Evolutionary conservation across 2,888 invertebrate genomes (phyloP).

Genomic region (Netelia melanura): DNA sequence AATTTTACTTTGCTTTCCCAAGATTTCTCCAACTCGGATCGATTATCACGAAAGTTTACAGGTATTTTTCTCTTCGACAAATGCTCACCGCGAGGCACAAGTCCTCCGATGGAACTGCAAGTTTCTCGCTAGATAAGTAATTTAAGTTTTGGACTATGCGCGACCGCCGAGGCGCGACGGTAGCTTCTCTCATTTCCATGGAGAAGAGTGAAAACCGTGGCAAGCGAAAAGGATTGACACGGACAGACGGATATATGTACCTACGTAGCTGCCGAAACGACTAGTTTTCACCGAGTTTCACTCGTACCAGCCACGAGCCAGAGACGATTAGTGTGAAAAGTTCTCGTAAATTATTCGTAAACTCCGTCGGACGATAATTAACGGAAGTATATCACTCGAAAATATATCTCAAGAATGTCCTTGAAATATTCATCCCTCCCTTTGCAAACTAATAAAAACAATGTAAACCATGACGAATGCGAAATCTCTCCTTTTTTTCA

Average conservation of each 20-base stretch:
- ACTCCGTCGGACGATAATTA: conserved; percentile 38
- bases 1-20: conserved; percentile 18
- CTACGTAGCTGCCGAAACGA: conserved; percentile 22
- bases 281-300: conserved; percentile 13
- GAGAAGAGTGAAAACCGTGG: conserved; percentile 47
- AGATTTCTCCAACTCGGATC: conserved; percentile 20
- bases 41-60: conserved; percentile 37
- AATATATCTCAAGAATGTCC: not conserved
- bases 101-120: conserved; percentile 3
- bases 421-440: too few species aligned
- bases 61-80: conserved; percentile 38
- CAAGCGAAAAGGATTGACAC: conserved; percentile 39
- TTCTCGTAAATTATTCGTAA: conserved; percentile 56
- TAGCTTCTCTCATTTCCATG: conserved; percentile 71
- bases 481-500: too few species aligned
- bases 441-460: too few species aligned
- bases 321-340: conserved; percentile 49
- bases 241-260: conserved; percentile 54
- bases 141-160: conserved; percentile 70
- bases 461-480: too few species aligned
- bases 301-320: not conserved
- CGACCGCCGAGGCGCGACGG: conserved; percentile 27
- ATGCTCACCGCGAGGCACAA: not conserved
- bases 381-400: conserved; percentile 15
- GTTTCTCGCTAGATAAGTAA: conserved; percentile 69